Conservation (phyloP, 2,113 vertebrate genomes). For the Trogon melanurus region DNA sequence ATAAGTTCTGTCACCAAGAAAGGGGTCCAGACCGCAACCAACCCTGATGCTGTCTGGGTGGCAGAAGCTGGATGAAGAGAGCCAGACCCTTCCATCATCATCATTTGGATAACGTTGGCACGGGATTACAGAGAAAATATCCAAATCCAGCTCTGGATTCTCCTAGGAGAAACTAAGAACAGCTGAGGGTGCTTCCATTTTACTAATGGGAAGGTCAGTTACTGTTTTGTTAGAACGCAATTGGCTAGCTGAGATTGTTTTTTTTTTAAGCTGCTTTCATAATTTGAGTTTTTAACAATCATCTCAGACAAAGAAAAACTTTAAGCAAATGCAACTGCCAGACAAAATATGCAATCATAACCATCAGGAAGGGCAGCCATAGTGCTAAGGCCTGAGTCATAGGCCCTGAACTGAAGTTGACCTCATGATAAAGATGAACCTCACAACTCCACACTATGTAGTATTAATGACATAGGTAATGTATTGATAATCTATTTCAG, state of each 20-base stretch:
- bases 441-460: no score
- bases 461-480: no score
- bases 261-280: not conserved
- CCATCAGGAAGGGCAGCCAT: not conserved
- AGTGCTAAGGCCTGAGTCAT: no score
- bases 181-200: not conserved
- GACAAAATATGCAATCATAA: not conserved
- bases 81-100: not conserved
- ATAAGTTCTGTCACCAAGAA: not conserved
- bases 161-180: not conserved
- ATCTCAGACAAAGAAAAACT: not conserved
- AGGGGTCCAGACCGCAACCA: not conserved
- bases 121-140: not conserved
- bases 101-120: not conserved
- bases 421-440: no score
- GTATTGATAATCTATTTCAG: no score
- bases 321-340: not conserved
- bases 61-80: not conserved
- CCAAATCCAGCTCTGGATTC: not conserved
- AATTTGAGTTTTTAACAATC: not conserved
- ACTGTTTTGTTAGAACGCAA: not conserved
- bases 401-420: no score
- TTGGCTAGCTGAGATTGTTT: not conserved
- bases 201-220: not conserved
- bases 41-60: not conserved